These are phyloP conservation scores for Amazona finschi DNA, from an alignment of 2,797 vertebrate species.

Conservation along the genomic window DNA sequence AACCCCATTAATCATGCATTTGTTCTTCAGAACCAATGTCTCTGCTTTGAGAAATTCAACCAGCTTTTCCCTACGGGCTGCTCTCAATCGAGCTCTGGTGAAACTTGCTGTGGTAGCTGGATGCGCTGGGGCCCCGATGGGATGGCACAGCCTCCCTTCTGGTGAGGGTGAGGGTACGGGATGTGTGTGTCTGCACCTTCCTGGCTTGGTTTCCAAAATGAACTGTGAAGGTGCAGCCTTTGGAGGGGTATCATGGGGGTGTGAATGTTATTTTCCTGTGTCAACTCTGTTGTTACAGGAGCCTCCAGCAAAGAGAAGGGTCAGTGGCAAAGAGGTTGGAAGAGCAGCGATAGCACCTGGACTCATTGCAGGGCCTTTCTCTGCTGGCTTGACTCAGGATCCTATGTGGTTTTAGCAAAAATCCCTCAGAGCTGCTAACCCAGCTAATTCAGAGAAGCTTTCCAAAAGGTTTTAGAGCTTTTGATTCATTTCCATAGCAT, in stretches of 20 bases:
- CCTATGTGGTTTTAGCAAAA: neutral
- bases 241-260: neutral
- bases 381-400: neutral
- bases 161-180: neutral
- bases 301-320: neutral
- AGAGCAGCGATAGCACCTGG: neutral
- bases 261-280: neutral
- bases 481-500: neutral
- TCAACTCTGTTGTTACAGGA: rapidly evolving
- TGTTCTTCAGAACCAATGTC: neutral
- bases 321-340: neutral
- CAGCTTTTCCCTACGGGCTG: neutral
- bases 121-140: rapidly evolving
- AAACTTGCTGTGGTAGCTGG: neutral
- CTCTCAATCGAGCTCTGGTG: neutral
- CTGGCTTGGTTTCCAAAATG: neutral
- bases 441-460: neutral
- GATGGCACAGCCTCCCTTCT: neutral
- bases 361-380: neutral
- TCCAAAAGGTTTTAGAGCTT: neutral
- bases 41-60: neutral
- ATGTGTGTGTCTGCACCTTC: rapidly evolving
- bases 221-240: neutral
- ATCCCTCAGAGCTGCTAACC: neutral
- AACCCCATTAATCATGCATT: neutral